These are phyloP conservation scores for Lithophane semibrunnea DNA, from an alignment of 2,888 invertebrate species.

Conservation along the genomic window DNA sequence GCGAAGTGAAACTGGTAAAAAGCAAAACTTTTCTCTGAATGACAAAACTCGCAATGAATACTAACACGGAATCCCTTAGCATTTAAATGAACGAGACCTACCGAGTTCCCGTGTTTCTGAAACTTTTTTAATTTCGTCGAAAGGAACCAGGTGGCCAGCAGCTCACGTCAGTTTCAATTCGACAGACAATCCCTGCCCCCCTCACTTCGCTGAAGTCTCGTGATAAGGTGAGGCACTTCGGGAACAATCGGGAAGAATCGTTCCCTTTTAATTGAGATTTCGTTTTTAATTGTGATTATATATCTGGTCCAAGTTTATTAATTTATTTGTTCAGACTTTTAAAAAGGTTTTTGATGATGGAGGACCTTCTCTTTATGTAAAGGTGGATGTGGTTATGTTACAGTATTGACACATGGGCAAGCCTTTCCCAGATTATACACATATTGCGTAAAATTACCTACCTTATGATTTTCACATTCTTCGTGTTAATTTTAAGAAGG, in stretches of 20 bases:
- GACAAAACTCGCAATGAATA: constrained; percentile 87
- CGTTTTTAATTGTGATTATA: constrained; percentile 67
- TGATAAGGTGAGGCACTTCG: constrained; percentile 76
- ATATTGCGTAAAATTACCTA: too few species aligned
- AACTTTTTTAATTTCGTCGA: constrained; percentile 90
- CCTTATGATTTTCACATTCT: not conserved
- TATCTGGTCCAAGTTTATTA: constrained; percentile 28
- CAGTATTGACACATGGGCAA: not conserved
- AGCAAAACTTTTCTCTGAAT: constrained; percentile 83
- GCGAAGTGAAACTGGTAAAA: constrained; percentile 75
- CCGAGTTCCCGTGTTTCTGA: constrained; percentile 82
- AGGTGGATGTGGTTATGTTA: not conserved
- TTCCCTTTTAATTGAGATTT: constrained; percentile 80
- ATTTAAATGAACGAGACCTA: constrained; percentile 87
- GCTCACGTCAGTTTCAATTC: constrained; percentile 83
- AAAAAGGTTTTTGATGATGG: not conserved
- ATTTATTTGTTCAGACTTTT: not conserved
- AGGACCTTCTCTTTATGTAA: not conserved
- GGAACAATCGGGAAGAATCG: constrained; percentile 77
- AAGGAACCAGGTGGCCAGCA: constrained; percentile 85
- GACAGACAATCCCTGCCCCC: constrained; percentile 80
- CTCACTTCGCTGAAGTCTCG: constrained; percentile 68
- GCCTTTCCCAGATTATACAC: too few species aligned
- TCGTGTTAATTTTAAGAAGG: not conserved
- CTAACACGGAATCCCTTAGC: constrained; percentile 86